Evolutionary conservation across 2,797 vertebrate species (phyloP), one percentile per base, ranked within the genome.

Genomic region (Garrulus glandarius): DNA sequence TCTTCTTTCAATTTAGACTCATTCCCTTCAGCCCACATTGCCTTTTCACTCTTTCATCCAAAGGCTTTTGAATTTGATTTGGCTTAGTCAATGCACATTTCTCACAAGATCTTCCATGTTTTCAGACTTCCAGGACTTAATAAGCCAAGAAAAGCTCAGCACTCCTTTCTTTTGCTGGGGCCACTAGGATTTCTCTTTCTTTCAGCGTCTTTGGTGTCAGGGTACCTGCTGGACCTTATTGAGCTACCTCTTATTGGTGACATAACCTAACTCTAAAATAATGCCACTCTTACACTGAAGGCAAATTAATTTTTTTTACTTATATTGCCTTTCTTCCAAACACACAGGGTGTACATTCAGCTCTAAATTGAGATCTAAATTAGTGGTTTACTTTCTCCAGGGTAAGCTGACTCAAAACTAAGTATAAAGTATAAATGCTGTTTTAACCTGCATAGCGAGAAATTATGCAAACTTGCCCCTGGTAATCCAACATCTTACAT

Each of bases 261-360:
- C 0, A 1, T 34, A 65, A 29, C 5, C n/a, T 79, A 79, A 57
- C 20, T 39, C 27, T 34, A 80, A 79, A 90, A 65, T 43, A 87
- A 55, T 29, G 30, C 13, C 27, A 59, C 14, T 69, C 27, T 65
- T 69, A 53, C 43, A 72, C 5, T 3, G 1, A 82, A 76, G 20
- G 4, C 3, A 19, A 1, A 1, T 21, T n/a, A 4, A 0, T 2
- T 69, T 4, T 4, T 68, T 91, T 78, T 30, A 85, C 6, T 46
- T 55, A 57, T 8, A 55, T 15, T 69, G 21, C 14, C 21, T 23
- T 84, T 23, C 39, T 82, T 78, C 19, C 0, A 3, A 60, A 6
- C 4, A 14, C 32, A 47, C 2, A 19, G 9, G 10, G 3, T 69
- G 63, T 9, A 61, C 3, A n/a, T 41, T 63, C 84, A 24, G 19